Base-by-base conservation (phyloP, 2,888 invertebrate genomes). In the Philopedon plagiatum region DNA sequence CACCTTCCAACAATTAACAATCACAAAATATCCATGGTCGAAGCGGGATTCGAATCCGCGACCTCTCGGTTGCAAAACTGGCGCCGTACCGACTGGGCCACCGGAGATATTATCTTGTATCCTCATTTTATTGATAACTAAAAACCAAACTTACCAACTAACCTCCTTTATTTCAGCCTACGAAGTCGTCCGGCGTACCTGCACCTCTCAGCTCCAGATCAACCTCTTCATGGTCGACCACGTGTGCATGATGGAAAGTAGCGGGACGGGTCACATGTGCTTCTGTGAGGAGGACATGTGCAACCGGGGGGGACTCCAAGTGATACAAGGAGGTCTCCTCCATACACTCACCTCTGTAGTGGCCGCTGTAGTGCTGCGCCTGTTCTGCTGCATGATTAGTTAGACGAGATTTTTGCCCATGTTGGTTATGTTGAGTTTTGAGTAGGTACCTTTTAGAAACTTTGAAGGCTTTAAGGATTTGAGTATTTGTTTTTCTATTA, bases 211-310 rank as follows among this genome's bases (percentile, higher is more conserved):
- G 85, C 91, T 97, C 78, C 95, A 96, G 87, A 97, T 97, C 88
- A 97, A 97, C 88, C 90, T 97, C 83, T 97, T 97, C 90, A 96
- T 97, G 96, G 97, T 97, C 87, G 97, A 97, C 88, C 97, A 97
- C 90, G 97, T 97, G 89, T 97, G 97, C 92, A 97, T 97, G 96
- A 94, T 95, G 93, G 97, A 97, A 93, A 95, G 96, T 92, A 95
- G 95, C 90, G 96, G 96, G 89, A 95, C 93, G 86, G 97, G 97
- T 88, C 96, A 96, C 91, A 97, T 97, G 96, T 97, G 96, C 90
- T 97, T 97, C 91, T 97, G 97, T 90, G 96, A 97, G 90, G 96
- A 96, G 90, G 96, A 97, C 89, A 94, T 94, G 93, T 97, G 97
- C 90, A 97, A 97, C 87, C 86, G 86, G 81, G 88, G 86, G 76